Evolutionary conservation across 2,113 vertebrate genomes (phyloP).

Genomic region (zebrafish (Danio rerio)): DNA sequence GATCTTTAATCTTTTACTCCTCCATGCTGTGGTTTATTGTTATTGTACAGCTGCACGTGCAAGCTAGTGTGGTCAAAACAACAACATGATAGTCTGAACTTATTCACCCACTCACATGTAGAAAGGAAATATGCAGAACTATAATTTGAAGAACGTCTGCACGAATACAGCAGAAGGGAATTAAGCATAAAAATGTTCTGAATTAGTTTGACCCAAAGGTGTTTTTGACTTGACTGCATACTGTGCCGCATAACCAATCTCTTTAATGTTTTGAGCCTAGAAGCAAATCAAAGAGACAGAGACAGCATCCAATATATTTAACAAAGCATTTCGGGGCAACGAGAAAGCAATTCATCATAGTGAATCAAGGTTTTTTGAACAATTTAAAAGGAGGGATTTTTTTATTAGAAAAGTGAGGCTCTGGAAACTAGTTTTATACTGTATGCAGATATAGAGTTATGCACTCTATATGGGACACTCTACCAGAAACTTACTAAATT

Average conservation of each 20-base stretch:
- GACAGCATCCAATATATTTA: no score
- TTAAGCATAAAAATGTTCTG: background rate
- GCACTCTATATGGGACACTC: no score
- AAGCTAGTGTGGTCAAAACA: background rate
- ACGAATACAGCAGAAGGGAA: background rate
- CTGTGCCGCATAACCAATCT: background rate
- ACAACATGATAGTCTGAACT: background rate
- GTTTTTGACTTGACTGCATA: background rate
- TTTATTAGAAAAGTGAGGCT: no score
- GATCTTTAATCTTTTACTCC: background rate
- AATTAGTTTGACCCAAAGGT: slow-evolving; percentile 9
- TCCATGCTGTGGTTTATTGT: background rate
- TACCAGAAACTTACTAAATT: no score
- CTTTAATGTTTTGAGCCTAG: background rate
- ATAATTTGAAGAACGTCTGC: background rate
- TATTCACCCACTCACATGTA: background rate
- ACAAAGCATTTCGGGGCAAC: no score
- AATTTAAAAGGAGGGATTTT: no score
- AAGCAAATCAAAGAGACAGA: background rate
- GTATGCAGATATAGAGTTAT: no score
- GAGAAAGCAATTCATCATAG: no score
- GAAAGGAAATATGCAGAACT: background rate
- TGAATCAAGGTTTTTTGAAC: no score
- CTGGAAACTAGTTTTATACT: no score
- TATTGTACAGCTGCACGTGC: background rate